phyloP scores from a whole-genome alignment of 2,888 invertebrate genomes.

The Euclidia mi region DNA sequence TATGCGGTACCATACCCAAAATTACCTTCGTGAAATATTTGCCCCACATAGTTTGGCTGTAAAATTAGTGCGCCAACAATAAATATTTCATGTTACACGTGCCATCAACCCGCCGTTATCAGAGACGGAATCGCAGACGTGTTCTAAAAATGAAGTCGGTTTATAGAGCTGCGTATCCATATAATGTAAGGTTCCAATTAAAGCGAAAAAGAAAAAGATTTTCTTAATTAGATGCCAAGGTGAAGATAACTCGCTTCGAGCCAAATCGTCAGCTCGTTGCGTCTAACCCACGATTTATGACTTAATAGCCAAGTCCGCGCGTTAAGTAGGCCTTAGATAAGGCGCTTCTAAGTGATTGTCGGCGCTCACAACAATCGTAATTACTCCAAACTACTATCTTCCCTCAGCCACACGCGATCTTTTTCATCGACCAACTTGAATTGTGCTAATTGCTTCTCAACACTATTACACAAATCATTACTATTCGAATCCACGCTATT shows the following conservation, averaged over 20 bases:
- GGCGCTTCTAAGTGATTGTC: conserved; percentile 89
- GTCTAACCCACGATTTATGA: conserved; percentile 87
- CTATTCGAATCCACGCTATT: conserved; percentile 35
- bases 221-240: conserved; percentile 83
- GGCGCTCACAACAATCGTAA: conserved; percentile 90
- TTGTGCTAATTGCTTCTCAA: conserved; percentile 81
- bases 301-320: conserved; percentile 87
- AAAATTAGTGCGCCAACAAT: conserved; percentile 33
- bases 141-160: conserved; percentile 47
- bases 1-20: conserved; percentile 21
- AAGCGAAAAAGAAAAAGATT: conserved; percentile 65
- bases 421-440: conserved; percentile 80
- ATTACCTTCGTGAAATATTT: conserved; percentile 29
- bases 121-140: conserved; percentile 37
- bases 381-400: conserved; percentile 89
- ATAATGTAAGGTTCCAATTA: conserved; percentile 67
- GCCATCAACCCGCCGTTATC: conserved; percentile 40
- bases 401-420: conserved; percentile 84
- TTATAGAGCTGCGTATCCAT: conserved; percentile 59
- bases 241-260: conserved; percentile 83
- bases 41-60: conserved; percentile 28
- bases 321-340: conserved; percentile 89
- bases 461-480: conserved; percentile 66
- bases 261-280: conserved; percentile 85
- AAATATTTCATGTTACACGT: conserved; percentile 42